A percentile compares a stretch with the other conserved stretches of the same genome.
These are phyloP conservation scores for Sphaeridia pumilis DNA, from an alignment of 2,888 invertebrate species.

Conservation along the genomic window DNA sequence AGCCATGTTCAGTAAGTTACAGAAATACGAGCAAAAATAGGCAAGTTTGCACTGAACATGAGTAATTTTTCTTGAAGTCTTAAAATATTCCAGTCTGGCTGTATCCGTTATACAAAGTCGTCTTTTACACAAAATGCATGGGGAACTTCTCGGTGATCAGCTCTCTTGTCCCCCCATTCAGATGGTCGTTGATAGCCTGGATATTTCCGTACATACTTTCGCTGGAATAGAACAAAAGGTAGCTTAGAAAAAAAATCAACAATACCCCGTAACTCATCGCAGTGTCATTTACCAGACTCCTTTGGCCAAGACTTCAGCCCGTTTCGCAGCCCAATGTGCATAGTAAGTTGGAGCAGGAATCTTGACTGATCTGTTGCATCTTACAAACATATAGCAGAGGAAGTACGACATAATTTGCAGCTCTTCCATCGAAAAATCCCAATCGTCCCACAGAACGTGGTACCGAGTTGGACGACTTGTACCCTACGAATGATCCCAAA, in stretches of 20 bases:
- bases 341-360: slow-evolving; percentile 30
- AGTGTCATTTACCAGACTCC: slow-evolving; percentile 12
- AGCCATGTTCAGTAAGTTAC: too few species aligned
- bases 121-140: slow-evolving; percentile 11
- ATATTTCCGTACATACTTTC: slow-evolving; percentile 1
- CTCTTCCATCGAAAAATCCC: slow-evolving; percentile 55
- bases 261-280: too few species aligned
- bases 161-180: slow-evolving; percentile 1
- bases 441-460: slow-evolving; percentile 69
- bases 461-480: slow-evolving; percentile 45
- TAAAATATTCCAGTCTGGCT: too few species aligned
- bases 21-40: too few species aligned
- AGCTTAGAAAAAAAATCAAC: too few species aligned
- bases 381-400: slow-evolving; percentile 71
- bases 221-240: too few species aligned
- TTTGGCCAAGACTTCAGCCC: slow-evolving; percentile 14
- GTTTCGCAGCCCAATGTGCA: slow-evolving; percentile 20
- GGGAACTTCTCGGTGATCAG: slow-evolving; percentile 1
- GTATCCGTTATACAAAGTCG: too few species aligned
- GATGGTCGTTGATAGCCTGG: not conserved
- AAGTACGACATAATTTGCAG: slow-evolving; percentile 68
- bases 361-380: slow-evolving; percentile 54
- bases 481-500: slow-evolving; percentile 39
- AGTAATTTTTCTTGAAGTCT: too few species aligned
- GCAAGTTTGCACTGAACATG: too few species aligned